Evolutionary conservation across 2,888 invertebrate species (phyloP), one percentile per base, ranked within the genome.

Genomic region (Scaptomyza polygonia): DNA sequence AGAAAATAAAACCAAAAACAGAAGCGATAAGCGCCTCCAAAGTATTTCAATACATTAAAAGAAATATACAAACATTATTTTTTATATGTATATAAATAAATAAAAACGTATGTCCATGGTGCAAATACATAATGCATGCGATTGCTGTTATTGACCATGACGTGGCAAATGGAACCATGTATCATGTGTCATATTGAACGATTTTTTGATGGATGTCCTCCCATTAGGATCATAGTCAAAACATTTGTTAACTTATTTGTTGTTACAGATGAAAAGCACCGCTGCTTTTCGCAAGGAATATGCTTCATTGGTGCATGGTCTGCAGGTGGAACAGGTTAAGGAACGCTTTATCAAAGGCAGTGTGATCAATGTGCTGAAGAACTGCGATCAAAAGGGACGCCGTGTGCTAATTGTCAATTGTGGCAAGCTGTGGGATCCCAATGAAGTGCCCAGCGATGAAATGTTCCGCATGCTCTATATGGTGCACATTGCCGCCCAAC

Each of bases 401-500:
- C 93, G 97, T 67, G 94, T 96, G 0, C 93, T 97, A 9, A 89
- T 96, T 34, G 95, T 96, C 0, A 95, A 94, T 86, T 93, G 93
- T 71, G 97, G 97, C 89, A 95, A 94, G 69, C 80, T 93, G 1
- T 97, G 97, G 97, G 94, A 97, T 89, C 95, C 96, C 0, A 94
- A 94, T 66, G 93, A 94, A 77, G 94, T 96, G 72, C 93, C 91
- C 43, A 93, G 96, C 0, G 96, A 97, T 87, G 95, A 96, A 89
- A 90, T 97, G 79, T 96, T 97, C 92, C 93, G 95, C 72, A 92
- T 96, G 85, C 95, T 97, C 89, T 97, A 96, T 90, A 92, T 96
- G 83, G 78, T 97, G 72, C 97, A 97, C 90, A 93, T 95, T 83
- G 94, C 95, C 0, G 96, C 97, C n/a, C 93, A 96, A 84, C 82